Percentiles rank a stretch among this genome's conserved stretches.
These are phyloP conservation scores for Epizoanthus fatuus DNA, from an alignment of 92 coral and sea anemone species.

Conservation along the genomic window DNA sequence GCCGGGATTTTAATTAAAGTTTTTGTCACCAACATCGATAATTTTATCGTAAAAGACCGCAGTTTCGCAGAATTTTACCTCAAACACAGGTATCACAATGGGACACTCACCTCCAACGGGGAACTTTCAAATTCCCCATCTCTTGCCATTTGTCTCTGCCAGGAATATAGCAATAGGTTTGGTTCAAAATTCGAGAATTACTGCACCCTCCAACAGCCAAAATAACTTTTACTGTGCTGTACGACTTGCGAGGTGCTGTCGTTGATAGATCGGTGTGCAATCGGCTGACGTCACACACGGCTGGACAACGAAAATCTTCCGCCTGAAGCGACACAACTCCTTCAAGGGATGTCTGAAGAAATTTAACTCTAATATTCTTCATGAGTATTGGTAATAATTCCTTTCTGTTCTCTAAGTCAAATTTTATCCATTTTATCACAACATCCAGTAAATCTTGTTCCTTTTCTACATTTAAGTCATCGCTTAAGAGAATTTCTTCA, in stretches of 20 bases:
- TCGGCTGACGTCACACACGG: neutral
- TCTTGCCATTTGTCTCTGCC: constrained; percentile 76
- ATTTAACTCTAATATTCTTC: constrained; percentile 70
- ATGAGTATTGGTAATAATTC: constrained; percentile 51
- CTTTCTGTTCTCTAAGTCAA: constrained; percentile 60
- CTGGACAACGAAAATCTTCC: neutral
- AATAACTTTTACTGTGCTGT: constrained; percentile 76
- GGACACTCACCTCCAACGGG: constrained; percentile 90
- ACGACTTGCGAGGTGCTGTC: constrained; percentile 74
- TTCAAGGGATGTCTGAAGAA: constrained; percentile 54
- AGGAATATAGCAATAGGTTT: constrained; percentile 79
- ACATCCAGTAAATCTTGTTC: constrained; percentile 79
- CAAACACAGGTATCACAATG: neutral
- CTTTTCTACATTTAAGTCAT: constrained; percentile 79
- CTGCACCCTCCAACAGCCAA: constrained; percentile 91
- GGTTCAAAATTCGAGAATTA: constrained; percentile 60
- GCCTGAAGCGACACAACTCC: neutral
- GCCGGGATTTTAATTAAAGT: neutral
- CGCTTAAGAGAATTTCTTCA: constrained; percentile 74
- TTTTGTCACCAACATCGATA: neutral
- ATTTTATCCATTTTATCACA: constrained; percentile 72
- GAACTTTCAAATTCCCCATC: constrained; percentile 76
- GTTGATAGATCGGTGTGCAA: neutral
- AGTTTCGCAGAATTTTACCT: neutral
- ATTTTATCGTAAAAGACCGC: neutral